Evolutionary conservation across 2,113 vertebrate species (phyloP).

Genomic region (Psophia crepitans): DNA sequence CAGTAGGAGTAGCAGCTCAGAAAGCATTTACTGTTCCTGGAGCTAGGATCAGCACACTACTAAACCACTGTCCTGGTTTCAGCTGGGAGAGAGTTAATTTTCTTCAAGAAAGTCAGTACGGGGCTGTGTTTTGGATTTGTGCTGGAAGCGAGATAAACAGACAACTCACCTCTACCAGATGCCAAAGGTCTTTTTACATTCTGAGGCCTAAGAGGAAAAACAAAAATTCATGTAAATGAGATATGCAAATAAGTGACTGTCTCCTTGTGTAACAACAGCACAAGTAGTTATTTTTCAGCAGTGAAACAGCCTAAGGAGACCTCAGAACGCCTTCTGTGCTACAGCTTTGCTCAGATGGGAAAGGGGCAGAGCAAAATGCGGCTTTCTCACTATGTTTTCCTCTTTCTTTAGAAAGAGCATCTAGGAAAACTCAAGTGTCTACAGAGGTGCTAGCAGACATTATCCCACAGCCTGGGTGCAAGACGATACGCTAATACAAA

Average conservation of each 20-base stretch:
- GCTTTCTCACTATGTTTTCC: neutral
- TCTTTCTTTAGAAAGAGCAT: neutral
- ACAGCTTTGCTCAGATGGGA: neutral
- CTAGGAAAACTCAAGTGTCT: neutral
- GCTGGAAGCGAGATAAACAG: constrained; percentile 2
- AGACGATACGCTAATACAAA: accelerated
- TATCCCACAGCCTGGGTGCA: no score
- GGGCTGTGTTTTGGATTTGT: no score
- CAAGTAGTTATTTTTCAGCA: neutral
- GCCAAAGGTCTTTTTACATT: constrained; percentile 83
- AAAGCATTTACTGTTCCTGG: neutral
- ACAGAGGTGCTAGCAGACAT: neutral
- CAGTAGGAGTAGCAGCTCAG: neutral
- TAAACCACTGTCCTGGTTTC: no score
- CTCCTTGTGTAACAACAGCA: neutral
- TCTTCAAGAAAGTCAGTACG: no score
- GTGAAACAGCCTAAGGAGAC: neutral
- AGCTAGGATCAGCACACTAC: neutral
- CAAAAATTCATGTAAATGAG: constrained; percentile 3
- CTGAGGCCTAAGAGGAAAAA: constrained; percentile 77
- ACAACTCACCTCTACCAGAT: constrained; percentile 76
- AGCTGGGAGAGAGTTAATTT: no score
- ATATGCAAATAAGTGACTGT: neutral
- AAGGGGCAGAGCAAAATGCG: neutral
- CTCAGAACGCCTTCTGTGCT: neutral